A percentile compares a stretch with the other conserved stretches of the same genome.
Evolutionary conservation across 2,888 invertebrate species (phyloP).

Genomic region (Petrolisthes cinctipes): DNA sequence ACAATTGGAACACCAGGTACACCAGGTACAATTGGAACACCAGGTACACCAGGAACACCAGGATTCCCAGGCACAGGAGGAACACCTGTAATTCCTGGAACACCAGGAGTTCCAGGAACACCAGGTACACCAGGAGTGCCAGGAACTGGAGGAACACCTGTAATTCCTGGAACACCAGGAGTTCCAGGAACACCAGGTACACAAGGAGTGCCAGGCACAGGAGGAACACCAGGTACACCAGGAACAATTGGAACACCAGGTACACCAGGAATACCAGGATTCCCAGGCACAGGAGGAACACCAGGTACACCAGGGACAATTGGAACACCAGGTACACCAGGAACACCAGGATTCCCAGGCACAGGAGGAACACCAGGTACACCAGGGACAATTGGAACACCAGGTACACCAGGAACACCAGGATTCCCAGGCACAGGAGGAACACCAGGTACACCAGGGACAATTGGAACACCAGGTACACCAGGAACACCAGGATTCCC

Average conservation of each 20-base stretch:
- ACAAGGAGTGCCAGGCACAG: background rate
- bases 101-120: background rate
- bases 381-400: background rate
- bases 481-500: background rate
- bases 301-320: slow-evolving; percentile 2
- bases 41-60: background rate
- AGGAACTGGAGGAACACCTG: background rate
- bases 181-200: background rate
- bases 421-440: background rate
- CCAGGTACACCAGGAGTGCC: slow-evolving; percentile 6
- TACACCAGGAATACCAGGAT: slow-evolving; percentile 5
- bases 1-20: background rate
- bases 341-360: slow-evolving; percentile 6
- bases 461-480: background rate
- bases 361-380: slow-evolving; percentile 7
- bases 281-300: background rate
- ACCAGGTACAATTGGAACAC: background rate
- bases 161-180: background rate
- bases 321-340: background rate
- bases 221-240: background rate
- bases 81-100: background rate
- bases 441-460: slow-evolving; percentile 11
- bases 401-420: background rate
- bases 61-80: background rate
- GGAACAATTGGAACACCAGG: background rate